These are phyloP conservation scores for Sebastes iracundus DNA, from an alignment of 2,797 vertebrate genomes.

Conservation along the genomic window DNA sequence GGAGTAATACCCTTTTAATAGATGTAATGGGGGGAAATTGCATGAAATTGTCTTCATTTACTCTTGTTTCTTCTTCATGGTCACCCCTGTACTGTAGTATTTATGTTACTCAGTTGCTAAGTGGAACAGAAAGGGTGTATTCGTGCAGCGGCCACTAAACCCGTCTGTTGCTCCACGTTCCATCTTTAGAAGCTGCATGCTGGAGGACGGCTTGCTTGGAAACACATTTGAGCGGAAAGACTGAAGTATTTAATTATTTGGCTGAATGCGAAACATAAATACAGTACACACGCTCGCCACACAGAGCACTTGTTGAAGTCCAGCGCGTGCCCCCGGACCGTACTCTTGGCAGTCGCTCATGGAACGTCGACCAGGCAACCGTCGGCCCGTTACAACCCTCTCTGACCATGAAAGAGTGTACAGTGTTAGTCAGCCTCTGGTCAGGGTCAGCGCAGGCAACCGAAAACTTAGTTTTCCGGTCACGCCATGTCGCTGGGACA, in stretches of 20 bases:
- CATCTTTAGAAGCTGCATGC: conserved; percentile 62
- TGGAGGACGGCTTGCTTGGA: conserved; percentile 45
- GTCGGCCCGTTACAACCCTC: conserved; percentile 54
- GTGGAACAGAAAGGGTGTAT: conserved; percentile 57
- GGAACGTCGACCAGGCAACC: conserved; percentile 81
- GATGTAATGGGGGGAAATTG: conserved; percentile 20
- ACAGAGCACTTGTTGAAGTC: conserved; percentile 62
- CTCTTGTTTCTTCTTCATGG: conserved; percentile 11
- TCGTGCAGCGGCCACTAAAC: conserved; percentile 32
- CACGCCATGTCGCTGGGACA: conserved; percentile 26
- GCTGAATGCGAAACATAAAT: conserved; percentile 35
- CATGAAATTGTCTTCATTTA: neutral
- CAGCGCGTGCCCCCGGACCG: conserved; percentile 51
- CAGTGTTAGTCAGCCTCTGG: conserved; percentile 78
- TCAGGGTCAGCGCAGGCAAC: conserved; percentile 62
- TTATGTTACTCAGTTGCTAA: conserved; percentile 68
- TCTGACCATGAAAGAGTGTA: conserved; percentile 82
- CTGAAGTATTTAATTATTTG: conserved; percentile 66
- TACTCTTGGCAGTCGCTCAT: conserved; percentile 70
- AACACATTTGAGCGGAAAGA: conserved; percentile 74
- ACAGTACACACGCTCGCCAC: conserved; percentile 25
- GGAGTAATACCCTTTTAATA: conserved; percentile 28
- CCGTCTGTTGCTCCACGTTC: conserved; percentile 45
- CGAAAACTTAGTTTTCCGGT: conserved; percentile 51
- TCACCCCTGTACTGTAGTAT: conserved; percentile 10